Evolutionary conservation across 2,113 vertebrate genomes (phyloP).

Genomic region (Pithys albifrons): DNA sequence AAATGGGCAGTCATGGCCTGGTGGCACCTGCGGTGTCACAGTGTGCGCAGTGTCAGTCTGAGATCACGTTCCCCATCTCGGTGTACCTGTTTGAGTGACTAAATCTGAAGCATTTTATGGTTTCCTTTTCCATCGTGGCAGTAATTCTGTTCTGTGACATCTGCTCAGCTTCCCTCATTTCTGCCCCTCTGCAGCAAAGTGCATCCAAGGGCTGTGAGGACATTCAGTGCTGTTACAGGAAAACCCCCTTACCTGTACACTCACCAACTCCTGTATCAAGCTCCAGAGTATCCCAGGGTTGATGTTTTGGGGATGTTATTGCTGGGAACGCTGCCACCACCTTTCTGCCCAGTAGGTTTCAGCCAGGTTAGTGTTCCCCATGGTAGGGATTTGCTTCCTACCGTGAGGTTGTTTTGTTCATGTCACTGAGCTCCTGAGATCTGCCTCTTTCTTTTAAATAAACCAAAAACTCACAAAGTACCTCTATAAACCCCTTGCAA

Average conservation of each 20-base stretch:
- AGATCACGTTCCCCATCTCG: neutral
- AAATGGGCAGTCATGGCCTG: fast-evolving
- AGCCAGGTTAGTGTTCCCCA: neutral
- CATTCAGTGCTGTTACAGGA: neutral
- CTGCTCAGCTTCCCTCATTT: neutral
- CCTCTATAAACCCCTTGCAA: constrained; percentile 44
- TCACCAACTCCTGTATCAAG: neutral
- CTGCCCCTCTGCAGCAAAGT: neutral
- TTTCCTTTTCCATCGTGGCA: neutral
- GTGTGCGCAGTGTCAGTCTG: neutral
- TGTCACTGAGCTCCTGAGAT: constrained; percentile 16
- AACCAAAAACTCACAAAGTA: constrained; percentile 57
- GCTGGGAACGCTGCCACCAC: neutral
- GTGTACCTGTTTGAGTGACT: neutral
- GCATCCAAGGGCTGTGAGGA: neutral
- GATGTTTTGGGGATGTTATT: neutral
- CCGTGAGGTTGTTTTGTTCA: neutral
- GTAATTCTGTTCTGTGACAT: fast-evolving
- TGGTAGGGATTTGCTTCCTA: neutral
- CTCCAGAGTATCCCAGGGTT: neutral
- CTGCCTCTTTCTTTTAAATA: constrained; percentile 31
- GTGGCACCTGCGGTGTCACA: fast-evolving
- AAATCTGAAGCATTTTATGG: neutral
- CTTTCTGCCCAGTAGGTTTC: neutral
- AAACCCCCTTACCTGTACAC: neutral